Base-by-base conservation (phyloP, 2,113 vertebrate species). In the Dasyprocta punctata region DNA sequence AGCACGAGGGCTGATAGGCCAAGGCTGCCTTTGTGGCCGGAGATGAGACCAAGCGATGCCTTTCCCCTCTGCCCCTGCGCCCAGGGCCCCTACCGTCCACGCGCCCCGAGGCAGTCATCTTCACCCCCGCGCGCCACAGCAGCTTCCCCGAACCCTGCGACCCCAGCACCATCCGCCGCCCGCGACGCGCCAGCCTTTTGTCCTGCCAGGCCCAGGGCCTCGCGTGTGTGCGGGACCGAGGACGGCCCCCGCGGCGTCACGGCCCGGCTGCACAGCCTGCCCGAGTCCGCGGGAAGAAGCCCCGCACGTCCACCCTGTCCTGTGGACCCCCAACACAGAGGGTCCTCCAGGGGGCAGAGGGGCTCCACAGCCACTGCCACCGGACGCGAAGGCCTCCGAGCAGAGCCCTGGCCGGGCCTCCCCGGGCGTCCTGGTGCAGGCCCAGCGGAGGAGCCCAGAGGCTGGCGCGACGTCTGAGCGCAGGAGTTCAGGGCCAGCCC, bases 291-390 rank as follows among this genome's bases (percentile, higher is more conserved):
- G 20, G 49, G 52, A 61, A 4, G 82, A 33, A 10, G 58, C 47
- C 56, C 73, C 11, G 17, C 7, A 30, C 14, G 38, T 56, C 3
- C 9, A 13, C 20, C 36, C 52, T 30, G 22, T 22, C 7, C 1
- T 12, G 16, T 8, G 30, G 24, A 75, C 24, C 12, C 33, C 26
- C 14, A 5, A 12, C 5, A n/a, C 54, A 0, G 0, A n/a, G 0
- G 0, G 63, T 4, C 44, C 16, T 58, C 61, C 49, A 52, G 26
- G 19, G 49, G 0, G 52, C 52, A 22, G 5, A 11, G 22, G 33
- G 49, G 10, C 60, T 22, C 1, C 7, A 3, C 11, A 4, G 36
- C 38, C 26, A 10, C 36, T 4, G 3, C 28, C 73, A 11, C 2
- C 9, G 71, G 56, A 10, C 65, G 8, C 0, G n/a, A n/a, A n/a